Conservation (phyloP, 2,797 vertebrate species). For the Miichthys miiuy region DNA sequence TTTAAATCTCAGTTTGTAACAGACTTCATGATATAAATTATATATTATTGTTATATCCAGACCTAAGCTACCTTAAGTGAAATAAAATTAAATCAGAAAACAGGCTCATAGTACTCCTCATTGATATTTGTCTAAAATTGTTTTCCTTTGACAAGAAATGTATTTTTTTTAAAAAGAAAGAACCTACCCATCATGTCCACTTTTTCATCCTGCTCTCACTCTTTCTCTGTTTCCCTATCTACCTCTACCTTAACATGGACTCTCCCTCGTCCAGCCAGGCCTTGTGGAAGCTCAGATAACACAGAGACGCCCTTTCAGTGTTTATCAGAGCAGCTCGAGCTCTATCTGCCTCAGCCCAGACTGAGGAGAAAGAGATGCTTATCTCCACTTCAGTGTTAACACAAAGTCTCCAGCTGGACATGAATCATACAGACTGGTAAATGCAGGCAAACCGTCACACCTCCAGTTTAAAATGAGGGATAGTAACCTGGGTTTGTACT, state of each 20-base stretch:
- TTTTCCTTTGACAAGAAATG: background rate
- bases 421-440: background rate
- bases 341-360: slow-evolving; percentile 47
- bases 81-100: too few species aligned
- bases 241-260: background rate
- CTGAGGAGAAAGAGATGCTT: slow-evolving; percentile 42
- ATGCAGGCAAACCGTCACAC: background rate
- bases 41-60: too few species aligned
- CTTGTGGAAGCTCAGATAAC: slow-evolving; percentile 51
- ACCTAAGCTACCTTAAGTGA: too few species aligned
- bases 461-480: background rate
- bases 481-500: background rate
- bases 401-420: background rate
- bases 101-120: background rate
- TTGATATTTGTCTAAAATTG: background rate
- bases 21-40: background rate
- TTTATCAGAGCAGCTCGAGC: slow-evolving; percentile 41
- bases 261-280: slow-evolving; percentile 20
- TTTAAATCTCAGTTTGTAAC: background rate
- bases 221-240: slow-evolving; percentile 8
- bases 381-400: slow-evolving; percentile 42
- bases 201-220: background rate
- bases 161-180: background rate
- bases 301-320: slow-evolving; percentile 22
- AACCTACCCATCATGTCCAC: background rate